Evolutionary conservation across 64 coral and sea anemone genomes (phyloP).

Genomic region (Acropora tenuis): DNA sequence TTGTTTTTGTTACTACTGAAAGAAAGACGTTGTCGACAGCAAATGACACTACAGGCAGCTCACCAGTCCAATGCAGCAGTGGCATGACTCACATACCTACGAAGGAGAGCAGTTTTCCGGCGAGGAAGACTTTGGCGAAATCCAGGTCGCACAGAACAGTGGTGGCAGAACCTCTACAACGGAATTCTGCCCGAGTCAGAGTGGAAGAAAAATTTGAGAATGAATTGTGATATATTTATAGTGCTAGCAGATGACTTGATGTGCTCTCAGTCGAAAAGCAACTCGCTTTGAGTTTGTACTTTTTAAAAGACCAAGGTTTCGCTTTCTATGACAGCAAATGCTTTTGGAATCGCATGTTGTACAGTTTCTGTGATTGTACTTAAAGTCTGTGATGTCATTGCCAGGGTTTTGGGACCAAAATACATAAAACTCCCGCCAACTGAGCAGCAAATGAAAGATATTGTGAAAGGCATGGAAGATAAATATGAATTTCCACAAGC

Average conservation of each 20-base stretch:
- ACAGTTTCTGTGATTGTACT: constrained; percentile 39
- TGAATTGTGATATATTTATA: constrained; percentile 55
- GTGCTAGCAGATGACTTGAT: constrained; percentile 23
- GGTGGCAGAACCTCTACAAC: constrained; percentile 61
- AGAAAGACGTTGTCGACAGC: constrained; percentile 13
- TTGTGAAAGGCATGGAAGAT: constrained; percentile 9
- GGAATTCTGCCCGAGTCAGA: constrained; percentile 40
- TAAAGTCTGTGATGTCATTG: constrained; percentile 42
- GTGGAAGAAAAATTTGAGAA: constrained; percentile 70
- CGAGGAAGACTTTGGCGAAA: constrained; percentile 32
- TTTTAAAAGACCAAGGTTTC: constrained; percentile 45
- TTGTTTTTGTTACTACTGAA: constrained; percentile 38
- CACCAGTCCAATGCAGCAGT: constrained; percentile 30
- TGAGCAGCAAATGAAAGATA: constrained; percentile 35
- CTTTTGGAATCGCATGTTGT: constrained; percentile 42
- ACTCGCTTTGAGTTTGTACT: constrained; percentile 53
- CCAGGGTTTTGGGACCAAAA: constrained; percentile 16
- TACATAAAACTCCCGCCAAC: constrained; percentile 57
- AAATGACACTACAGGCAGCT: neutral
- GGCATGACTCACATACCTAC: constrained; percentile 29
- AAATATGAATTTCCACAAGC: constrained; percentile 42
- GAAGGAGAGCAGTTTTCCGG: constrained; percentile 44
- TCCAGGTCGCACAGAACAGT: constrained; percentile 56
- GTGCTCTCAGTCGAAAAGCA: constrained; percentile 44
- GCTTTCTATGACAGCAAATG: constrained; percentile 46